Conservation (phyloP, 2,888 invertebrate species). For the Caenorhabditis zanzibari region DNA sequence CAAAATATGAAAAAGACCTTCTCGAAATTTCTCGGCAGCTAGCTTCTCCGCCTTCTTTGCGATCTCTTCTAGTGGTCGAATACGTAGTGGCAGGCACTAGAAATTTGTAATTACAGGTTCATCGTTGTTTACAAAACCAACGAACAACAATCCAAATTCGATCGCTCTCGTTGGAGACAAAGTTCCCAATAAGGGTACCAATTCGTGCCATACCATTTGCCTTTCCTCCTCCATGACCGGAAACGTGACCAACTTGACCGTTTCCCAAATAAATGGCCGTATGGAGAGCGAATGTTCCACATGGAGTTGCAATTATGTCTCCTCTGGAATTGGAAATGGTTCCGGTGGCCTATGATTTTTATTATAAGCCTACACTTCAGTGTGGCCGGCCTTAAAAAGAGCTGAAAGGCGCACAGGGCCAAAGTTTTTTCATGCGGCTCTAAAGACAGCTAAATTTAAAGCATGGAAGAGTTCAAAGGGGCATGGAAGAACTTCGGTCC, state of each 20-base stretch:
- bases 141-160: slow-evolving; percentile 6
- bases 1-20: background rate
- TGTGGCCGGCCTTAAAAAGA: no score
- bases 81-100: slow-evolving; percentile 6
- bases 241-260: background rate
- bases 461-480: no score
- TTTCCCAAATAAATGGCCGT: background rate
- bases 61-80: slow-evolving; percentile 6
- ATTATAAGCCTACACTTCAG: no score
- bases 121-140: no score
- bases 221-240: background rate
- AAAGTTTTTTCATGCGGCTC: no score
- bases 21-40: background rate
- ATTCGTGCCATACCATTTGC: background rate
- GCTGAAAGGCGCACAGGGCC: no score
- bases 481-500: no score
- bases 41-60: slow-evolving; percentile 2
- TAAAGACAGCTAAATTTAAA: no score
- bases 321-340: background rate
- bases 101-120: background rate
- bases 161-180: background rate
- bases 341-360: no score
- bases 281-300: background rate
- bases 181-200: slow-evolving; percentile 1
- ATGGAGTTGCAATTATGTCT: slow-evolving; percentile 1